A percentile compares a stretch with the other conserved stretches of the same genome.
These are phyloP conservation scores for Netelia fuscicornis DNA, from an alignment of 2,888 invertebrate genomes.

Conservation along the genomic window DNA sequence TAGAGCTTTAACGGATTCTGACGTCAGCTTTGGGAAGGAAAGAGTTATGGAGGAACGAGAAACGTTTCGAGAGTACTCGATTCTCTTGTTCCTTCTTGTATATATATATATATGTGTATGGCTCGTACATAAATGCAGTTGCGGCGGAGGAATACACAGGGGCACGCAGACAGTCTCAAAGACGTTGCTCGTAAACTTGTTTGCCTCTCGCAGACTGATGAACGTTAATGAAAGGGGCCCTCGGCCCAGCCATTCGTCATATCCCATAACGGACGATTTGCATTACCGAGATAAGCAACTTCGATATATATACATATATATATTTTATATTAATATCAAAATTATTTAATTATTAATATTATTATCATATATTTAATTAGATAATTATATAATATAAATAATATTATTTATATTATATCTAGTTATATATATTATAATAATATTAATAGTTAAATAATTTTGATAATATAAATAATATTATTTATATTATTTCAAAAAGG, in stretches of 20 bases:
- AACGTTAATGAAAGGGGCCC: slow-evolving; percentile 76
- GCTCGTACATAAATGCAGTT: background rate
- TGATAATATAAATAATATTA: too few relatives aligned
- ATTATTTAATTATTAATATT: background rate
- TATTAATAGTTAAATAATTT: background rate
- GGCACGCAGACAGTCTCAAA: slow-evolving; percentile 39
- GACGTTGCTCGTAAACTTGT: slow-evolving; percentile 73
- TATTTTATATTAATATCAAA: background rate
- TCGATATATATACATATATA: background rate
- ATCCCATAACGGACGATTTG: slow-evolving; percentile 67
- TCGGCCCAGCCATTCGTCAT: slow-evolving; percentile 63
- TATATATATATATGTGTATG: background rate
- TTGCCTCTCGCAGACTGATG: slow-evolving; percentile 78
- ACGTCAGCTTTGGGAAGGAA: slow-evolving; percentile 69
- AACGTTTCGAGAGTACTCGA: background rate
- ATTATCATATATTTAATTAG: too few relatives aligned
- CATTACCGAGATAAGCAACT: slow-evolving; percentile 61
- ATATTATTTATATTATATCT: too few relatives aligned
- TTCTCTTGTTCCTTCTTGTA: background rate
- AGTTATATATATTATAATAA: too few relatives aligned
- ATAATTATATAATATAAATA: too few relatives aligned
- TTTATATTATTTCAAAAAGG: too few relatives aligned
- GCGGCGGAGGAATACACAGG: slow-evolving; percentile 39
- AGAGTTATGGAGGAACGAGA: slow-evolving; percentile 1
- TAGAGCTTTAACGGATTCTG: slow-evolving; percentile 69